Conservation (phyloP, 2,113 vertebrate species). For the Mus pahari region DNA sequence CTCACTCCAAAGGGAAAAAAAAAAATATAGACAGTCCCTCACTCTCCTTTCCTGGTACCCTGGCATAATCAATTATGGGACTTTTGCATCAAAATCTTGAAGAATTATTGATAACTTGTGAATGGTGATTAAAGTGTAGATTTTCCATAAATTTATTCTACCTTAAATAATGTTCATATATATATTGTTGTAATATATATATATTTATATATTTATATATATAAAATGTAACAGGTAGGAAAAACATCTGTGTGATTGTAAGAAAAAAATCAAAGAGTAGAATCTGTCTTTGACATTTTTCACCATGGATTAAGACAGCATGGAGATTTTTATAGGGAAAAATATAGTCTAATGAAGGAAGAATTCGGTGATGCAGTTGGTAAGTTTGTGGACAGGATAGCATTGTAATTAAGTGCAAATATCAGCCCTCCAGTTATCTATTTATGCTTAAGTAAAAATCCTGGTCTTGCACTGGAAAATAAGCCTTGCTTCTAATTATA, state of each 20-base stretch:
- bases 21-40: no score
- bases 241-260: not conserved
- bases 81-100: not conserved
- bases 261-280: not conserved
- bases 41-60: not conserved
- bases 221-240: not conserved
- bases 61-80: not conserved
- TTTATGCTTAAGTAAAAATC: not conserved
- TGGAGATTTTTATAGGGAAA: not conserved
- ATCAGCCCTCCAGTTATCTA: not conserved
- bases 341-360: not conserved
- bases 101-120: not conserved
- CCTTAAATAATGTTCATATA: slow-evolving; percentile 19
- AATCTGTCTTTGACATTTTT: slow-evolving; percentile 1
- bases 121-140: not conserved
- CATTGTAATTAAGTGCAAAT: not conserved
- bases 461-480: slow-evolving; percentile 34
- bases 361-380: not conserved
- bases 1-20: not conserved
- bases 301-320: not conserved
- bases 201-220: not conserved
- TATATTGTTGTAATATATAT: not conserved
- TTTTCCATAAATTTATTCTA: not conserved
- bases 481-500: slow-evolving; percentile 10
- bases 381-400: not conserved